A percentile compares a stretch with the other conserved stretches of the same genome.
Evolutionary conservation across 2,113 vertebrate genomes (phyloP).

Genomic region (Odontesthes bonariensis): DNA sequence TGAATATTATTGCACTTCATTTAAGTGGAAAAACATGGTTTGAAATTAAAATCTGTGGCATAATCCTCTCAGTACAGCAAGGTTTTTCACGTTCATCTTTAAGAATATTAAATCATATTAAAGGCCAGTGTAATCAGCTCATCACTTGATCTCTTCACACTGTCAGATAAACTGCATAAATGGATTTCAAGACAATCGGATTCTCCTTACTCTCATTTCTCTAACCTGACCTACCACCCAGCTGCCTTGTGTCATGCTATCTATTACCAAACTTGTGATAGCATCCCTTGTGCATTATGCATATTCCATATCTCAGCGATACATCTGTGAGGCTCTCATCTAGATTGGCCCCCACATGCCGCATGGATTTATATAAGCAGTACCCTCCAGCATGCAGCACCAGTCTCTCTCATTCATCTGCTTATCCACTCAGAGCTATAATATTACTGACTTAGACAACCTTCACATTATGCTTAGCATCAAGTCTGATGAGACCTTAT

Average conservation of each 20-base stretch:
- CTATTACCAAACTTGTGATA: neutral
- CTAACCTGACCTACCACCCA: neutral
- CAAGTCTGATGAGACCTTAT: slow-evolving; percentile 14
- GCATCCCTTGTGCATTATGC: slow-evolving; percentile 3
- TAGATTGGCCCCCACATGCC: neutral
- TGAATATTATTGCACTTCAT: too few species aligned
- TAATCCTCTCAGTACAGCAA: too few species aligned
- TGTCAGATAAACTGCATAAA: neutral
- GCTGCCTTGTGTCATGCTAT: neutral
- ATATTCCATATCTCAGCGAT: slow-evolving; percentile 8
- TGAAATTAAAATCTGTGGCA: too few species aligned
- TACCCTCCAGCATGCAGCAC: neutral
- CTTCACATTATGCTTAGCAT: slow-evolving; percentile 7
- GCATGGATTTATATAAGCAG: neutral
- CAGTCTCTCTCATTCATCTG: slow-evolving; percentile 8
- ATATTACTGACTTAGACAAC: neutral
- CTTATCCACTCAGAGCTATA: neutral
- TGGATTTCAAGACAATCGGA: neutral
- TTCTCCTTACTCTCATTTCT: neutral
- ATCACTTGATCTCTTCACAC: neutral
- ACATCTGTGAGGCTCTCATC: neutral
- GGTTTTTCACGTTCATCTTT: too few species aligned
- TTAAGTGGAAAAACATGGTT: too few species aligned
- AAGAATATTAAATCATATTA: neutral
- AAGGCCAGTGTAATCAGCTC: neutral